Conservation (phyloP, 2,888 invertebrate species). For the Pollenia angustigena region DNA sequence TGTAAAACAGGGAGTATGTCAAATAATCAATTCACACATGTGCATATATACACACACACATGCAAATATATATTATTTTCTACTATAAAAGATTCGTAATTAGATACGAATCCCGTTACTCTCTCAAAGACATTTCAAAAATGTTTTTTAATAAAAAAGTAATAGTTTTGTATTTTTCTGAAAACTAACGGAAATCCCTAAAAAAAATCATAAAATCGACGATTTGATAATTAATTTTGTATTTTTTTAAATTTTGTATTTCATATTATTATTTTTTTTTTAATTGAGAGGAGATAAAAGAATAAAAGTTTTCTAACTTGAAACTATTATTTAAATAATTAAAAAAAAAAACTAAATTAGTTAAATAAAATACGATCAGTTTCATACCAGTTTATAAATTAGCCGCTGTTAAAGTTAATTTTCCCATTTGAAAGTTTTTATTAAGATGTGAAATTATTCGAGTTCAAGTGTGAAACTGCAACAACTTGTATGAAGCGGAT, state of each 20-base stretch:
- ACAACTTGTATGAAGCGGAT: slow-evolving; percentile 36
- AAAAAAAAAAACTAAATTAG: slow-evolving; percentile 31
- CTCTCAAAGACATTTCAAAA: too few species aligned
- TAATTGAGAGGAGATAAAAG: slow-evolving; percentile 12
- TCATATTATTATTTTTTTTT: not conserved
- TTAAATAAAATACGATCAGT: slow-evolving; percentile 4
- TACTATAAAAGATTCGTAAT: too few species aligned
- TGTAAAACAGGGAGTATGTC: too few species aligned
- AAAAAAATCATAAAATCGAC: not conserved
- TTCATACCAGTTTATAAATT: not conserved
- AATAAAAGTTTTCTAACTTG: not conserved
- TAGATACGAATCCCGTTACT: too few species aligned
- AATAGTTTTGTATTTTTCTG: too few species aligned
- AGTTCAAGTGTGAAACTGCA: not conserved
- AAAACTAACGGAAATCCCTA: not conserved
- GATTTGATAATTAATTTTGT: too few species aligned
- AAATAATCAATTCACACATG: not conserved
- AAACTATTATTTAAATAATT: not conserved
- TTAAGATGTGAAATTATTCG: not conserved
- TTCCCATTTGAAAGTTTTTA: not conserved
- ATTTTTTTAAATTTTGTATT: too few species aligned
- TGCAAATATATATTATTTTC: not conserved
- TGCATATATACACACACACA: not conserved
- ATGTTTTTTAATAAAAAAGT: too few species aligned
- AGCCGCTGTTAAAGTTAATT: not conserved